Evolutionary conservation across 2,888 invertebrate genomes (phyloP).

Genomic region (Lordiphosa fenestrarum): DNA sequence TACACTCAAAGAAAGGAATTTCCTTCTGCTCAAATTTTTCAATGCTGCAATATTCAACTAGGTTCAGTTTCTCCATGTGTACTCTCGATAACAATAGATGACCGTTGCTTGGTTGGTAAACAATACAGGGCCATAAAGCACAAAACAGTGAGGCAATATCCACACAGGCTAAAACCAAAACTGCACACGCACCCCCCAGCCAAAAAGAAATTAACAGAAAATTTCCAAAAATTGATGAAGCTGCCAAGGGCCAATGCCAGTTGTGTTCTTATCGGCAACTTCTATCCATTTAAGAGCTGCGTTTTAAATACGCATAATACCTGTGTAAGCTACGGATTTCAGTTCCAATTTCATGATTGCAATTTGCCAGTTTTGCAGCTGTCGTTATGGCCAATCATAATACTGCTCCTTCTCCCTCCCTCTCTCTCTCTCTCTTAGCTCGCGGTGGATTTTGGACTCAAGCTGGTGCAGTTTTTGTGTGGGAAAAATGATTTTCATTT

Average conservation of each 20-base stretch:
- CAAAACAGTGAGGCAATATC: slow-evolving; percentile 31
- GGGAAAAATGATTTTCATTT: slow-evolving; percentile 23
- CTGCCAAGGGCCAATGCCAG: slow-evolving; percentile 25
- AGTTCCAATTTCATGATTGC: slow-evolving; percentile 1
- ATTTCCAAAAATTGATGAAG: slow-evolving; percentile 39
- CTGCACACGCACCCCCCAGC: background rate
- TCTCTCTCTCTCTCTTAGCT: background rate
- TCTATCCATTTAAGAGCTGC: slow-evolving; percentile 15
- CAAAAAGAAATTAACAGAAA: slow-evolving; percentile 2
- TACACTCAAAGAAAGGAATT: slow-evolving; percentile 1
- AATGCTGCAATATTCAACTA: too few relatives aligned
- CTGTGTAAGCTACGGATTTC: slow-evolving; percentile 7
- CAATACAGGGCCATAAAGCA: slow-evolving; percentile 55
- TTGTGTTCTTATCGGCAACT: slow-evolving; percentile 26
- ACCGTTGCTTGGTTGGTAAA: slow-evolving; percentile 35
- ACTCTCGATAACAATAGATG: slow-evolving; percentile 50
- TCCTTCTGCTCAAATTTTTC: too few relatives aligned
- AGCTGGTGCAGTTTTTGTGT: slow-evolving; percentile 16
- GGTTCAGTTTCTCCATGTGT: background rate
- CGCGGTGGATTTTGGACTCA: slow-evolving; percentile 7
- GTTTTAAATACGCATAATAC: slow-evolving; percentile 18
- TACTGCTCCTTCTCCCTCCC: background rate
- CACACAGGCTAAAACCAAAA: too few relatives aligned
- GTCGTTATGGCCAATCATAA: slow-evolving; percentile 4
- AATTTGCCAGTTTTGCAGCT: background rate